phyloP scores from a whole-genome alignment of 2,888 invertebrate genomes.

The Eulithis prunata region DNA sequence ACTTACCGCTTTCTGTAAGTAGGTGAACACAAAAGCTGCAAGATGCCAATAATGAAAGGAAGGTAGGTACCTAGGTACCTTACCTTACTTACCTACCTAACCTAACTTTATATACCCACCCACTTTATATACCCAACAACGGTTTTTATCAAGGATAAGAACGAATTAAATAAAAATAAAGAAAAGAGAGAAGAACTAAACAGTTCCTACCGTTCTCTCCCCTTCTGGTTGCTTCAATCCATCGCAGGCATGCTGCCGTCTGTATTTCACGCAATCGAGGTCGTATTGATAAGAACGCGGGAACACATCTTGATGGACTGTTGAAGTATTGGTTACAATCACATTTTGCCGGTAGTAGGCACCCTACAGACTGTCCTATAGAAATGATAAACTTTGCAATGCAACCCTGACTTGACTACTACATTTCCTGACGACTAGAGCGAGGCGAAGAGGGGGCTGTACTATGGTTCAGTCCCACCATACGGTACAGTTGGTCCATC shows the following conservation, averaged over 20 bases:
- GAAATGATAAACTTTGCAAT: no score
- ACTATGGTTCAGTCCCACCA: no score
- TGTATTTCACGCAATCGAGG: slow-evolving; percentile 78
- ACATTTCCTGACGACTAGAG: no score
- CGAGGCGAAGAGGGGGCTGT: no score
- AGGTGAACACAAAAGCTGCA: background rate
- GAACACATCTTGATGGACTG: slow-evolving; percentile 76
- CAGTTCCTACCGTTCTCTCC: slow-evolving; percentile 36
- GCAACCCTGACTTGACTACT: no score
- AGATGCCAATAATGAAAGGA: no score
- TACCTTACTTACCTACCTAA: background rate
- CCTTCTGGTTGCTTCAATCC: slow-evolving; percentile 47
- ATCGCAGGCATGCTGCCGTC: slow-evolving; percentile 67
- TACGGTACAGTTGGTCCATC: no score
- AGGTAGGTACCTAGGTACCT: background rate
- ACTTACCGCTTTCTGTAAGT: slow-evolving; percentile 51
- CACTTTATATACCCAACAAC: no score
- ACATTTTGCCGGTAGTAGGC: background rate
- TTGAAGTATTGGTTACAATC: background rate
- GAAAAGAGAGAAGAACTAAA: background rate
- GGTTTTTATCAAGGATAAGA: no score
- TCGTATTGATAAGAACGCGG: slow-evolving; percentile 84
- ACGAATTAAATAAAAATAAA: no score
- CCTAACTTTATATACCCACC: background rate
- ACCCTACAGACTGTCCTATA: slow-evolving; percentile 10